phyloP scores from a whole-genome alignment of 2,113 vertebrate species.

The Gnathonemus echidnorhynchus region DNA sequence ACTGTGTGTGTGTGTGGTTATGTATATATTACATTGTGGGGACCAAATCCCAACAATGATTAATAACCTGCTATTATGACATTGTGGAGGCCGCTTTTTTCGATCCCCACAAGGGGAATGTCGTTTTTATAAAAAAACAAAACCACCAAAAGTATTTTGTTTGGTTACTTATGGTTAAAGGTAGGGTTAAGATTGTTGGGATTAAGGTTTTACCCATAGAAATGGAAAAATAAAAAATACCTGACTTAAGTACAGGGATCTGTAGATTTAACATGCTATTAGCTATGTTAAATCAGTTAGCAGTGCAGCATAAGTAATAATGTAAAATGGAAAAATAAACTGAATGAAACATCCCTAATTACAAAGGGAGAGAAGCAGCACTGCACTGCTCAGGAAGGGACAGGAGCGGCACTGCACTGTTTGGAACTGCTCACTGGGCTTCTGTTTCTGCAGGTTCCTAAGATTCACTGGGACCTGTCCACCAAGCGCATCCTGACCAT shows the following conservation, averaged over 20 bases:
- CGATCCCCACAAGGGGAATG: no score
- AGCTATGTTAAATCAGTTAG: constrained; percentile 23
- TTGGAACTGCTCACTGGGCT: not conserved
- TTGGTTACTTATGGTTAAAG: no score
- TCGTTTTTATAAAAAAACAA: no score
- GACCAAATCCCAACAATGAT: not conserved
- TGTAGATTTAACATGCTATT: constrained; percentile 25
- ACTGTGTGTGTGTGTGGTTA: not conserved
- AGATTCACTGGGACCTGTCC: constrained; percentile 87
- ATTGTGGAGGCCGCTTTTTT: no score
- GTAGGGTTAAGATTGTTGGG: no score
- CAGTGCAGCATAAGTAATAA: constrained; percentile 18
- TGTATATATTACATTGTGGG: not conserved
- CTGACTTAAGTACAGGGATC: constrained; percentile 19
- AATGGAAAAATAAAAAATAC: constrained; percentile 19
- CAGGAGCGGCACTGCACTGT: not conserved
- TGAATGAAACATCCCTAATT: not conserved
- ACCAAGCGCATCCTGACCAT: constrained; percentile 87
- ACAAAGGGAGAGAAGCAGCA: not conserved
- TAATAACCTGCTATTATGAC: no score
- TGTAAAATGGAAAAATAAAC: constrained; percentile 23
- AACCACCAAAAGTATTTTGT: no score
- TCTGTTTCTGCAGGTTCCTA: constrained; percentile 69
- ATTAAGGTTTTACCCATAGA: not conserved
- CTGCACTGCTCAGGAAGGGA: not conserved